Conservation (phyloP, 2,888 invertebrate genomes). For the Xestia sexstrigata region DNA sequence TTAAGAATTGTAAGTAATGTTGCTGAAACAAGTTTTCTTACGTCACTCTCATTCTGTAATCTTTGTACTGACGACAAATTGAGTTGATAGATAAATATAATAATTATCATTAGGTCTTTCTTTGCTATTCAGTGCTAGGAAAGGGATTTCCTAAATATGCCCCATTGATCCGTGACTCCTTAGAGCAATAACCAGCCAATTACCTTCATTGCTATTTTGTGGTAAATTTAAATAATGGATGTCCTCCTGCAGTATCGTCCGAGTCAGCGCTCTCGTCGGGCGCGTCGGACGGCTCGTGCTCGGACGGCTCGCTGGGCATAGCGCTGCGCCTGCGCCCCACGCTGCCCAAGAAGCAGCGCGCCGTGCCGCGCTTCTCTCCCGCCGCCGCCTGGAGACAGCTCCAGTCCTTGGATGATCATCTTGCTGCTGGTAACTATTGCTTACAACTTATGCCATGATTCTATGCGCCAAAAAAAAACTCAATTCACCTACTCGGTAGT, state of each 20-base stretch:
- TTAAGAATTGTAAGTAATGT: slow-evolving; percentile 77
- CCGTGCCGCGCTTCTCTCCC: slow-evolving; percentile 95
- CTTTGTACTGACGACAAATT: neutral
- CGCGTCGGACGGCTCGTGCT: slow-evolving; percentile 87
- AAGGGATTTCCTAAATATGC: neutral
- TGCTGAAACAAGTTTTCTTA: neutral
- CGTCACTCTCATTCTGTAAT: neutral
- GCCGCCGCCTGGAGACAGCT: slow-evolving; percentile 95
- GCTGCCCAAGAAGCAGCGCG: slow-evolving; percentile 94
- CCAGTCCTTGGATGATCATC: slow-evolving; percentile 91
- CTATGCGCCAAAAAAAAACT: neutral
- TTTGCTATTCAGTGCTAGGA: neutral
- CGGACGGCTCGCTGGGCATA: slow-evolving; percentile 91
- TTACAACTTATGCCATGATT: neutral
- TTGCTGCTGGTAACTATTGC: slow-evolving; percentile 77
- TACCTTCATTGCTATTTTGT: neutral
- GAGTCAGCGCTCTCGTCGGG: slow-evolving; percentile 91
- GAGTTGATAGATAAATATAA: neutral
- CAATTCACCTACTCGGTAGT: neutral
- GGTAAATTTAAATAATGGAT: neutral
- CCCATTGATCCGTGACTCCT: neutral
- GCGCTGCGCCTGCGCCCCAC: slow-evolving; percentile 94
- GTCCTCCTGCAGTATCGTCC: slow-evolving; percentile 82
- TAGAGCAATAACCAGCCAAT: neutral
- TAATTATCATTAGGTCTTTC: neutral